phyloP scores from a whole-genome alignment of 2,888 invertebrate genomes.

The Drosophila nigricruria region DNA sequence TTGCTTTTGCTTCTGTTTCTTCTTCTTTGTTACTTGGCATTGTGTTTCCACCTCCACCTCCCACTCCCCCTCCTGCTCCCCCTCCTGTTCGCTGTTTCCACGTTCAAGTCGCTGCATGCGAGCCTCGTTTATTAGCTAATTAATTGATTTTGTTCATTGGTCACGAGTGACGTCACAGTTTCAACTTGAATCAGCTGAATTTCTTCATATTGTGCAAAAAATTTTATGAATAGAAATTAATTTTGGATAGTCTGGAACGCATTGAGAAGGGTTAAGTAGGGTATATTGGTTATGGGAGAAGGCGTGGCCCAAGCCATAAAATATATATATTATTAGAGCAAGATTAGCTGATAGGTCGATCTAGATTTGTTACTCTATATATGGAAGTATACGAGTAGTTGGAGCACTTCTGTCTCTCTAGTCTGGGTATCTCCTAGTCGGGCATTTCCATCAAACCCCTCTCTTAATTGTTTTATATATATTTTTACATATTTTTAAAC shows the following conservation, averaged over 20 bases:
- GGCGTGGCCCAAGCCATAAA: neutral
- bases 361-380: neutral
- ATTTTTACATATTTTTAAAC: slow-evolving; percentile 10
- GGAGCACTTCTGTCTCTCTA: neutral
- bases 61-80: neutral
- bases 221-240: slow-evolving; percentile 9
- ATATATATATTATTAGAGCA: neutral
- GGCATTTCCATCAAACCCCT: neutral
- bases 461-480: slow-evolving; percentile 2
- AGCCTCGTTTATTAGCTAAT: slow-evolving; percentile 34
- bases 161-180: slow-evolving; percentile 7
- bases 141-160: slow-evolving; percentile 17
- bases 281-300: neutral
- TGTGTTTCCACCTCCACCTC: neutral
- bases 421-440: neutral
- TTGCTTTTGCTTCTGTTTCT: slow-evolving; percentile 8
- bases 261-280: neutral
- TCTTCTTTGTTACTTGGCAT: neutral
- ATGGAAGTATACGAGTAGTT: neutral
- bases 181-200: slow-evolving; percentile 6
- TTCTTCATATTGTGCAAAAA: neutral
- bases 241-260: neutral
- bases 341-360: neutral
- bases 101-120: slow-evolving; percentile 44
- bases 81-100: slow-evolving; percentile 20